These are phyloP conservation scores for Hyppa rectilinea DNA, from an alignment of 2,888 invertebrate species.

Conservation along the genomic window DNA sequence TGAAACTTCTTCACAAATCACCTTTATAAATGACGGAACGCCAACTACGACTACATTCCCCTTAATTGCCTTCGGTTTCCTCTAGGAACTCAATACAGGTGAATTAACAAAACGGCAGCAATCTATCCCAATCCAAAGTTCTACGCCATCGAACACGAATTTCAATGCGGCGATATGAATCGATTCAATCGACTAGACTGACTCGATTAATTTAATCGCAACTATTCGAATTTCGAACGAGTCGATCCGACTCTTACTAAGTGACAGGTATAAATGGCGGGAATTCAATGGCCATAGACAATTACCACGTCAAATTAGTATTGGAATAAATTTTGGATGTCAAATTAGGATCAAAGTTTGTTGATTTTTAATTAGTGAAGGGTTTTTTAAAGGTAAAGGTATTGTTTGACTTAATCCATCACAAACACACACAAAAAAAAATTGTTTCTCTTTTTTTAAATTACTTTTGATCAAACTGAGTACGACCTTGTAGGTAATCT, in stretches of 20 bases:
- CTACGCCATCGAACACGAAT: slow-evolving; percentile 38
- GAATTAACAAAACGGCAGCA: slow-evolving; percentile 48
- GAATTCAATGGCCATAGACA: slow-evolving; percentile 37
- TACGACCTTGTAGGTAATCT: no score
- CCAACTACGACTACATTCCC: slow-evolving; percentile 1
- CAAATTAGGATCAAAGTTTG: background rate
- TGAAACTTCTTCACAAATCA: slow-evolving; percentile 20
- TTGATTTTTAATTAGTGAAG: background rate
- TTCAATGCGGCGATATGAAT: slow-evolving; percentile 50
- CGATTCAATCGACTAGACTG: slow-evolving; percentile 48
- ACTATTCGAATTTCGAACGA: slow-evolving; percentile 45
- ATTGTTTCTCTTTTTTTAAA: no score
- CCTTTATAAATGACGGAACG: background rate
- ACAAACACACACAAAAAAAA: no score
- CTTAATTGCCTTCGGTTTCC: slow-evolving; percentile 17
- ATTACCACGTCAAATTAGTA: slow-evolving; percentile 23
- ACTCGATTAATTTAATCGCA: slow-evolving; percentile 57
- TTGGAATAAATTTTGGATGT: slow-evolving; percentile 20
- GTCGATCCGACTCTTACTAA: slow-evolving; percentile 19
- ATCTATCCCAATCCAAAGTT: slow-evolving; percentile 48
- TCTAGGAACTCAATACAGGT: slow-evolving; percentile 42
- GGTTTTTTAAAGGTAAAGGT: no score
- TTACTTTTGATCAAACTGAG: no score
- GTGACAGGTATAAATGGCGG: slow-evolving; percentile 51
- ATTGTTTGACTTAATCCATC: no score